A percentile compares a stretch with the other conserved stretches of the same genome.
Evolutionary conservation across 2,888 invertebrate species (phyloP).

Genomic region (Torymus tubicola): DNA sequence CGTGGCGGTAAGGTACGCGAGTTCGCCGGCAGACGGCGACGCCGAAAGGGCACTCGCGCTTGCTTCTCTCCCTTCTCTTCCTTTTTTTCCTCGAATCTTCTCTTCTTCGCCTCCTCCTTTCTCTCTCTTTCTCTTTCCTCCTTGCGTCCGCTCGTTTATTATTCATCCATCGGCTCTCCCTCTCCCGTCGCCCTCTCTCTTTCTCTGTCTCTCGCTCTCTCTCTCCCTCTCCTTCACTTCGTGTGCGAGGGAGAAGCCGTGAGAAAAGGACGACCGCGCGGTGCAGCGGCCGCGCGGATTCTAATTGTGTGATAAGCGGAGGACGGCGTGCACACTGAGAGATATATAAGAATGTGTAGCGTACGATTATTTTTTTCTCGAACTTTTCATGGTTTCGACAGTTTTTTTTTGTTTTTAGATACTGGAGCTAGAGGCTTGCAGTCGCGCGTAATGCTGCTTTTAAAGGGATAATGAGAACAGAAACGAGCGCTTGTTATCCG

Average conservation of each 20-base stretch:
- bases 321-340: slow-evolving; percentile 62
- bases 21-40: slow-evolving; percentile 50
- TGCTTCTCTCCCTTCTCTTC: slow-evolving; percentile 11
- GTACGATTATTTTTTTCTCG: background rate
- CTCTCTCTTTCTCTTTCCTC: slow-evolving; percentile 1
- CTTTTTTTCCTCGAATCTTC: background rate
- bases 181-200: slow-evolving; percentile 33
- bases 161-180: slow-evolving; percentile 48
- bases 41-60: slow-evolving; percentile 38
- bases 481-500: too few species aligned
- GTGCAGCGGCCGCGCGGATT: slow-evolving; percentile 61
- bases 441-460: too few species aligned
- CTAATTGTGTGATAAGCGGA: slow-evolving; percentile 73
- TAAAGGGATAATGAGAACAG: too few species aligned
- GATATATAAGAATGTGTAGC: background rate
- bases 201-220: slow-evolving; percentile 32
- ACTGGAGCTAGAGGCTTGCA: too few species aligned
- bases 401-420: slow-evolving; percentile 1
- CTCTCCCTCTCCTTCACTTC: slow-evolving; percentile 10
- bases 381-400: slow-evolving; percentile 16
- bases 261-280: slow-evolving; percentile 32
- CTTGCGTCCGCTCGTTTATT: slow-evolving; percentile 49
- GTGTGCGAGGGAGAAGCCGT: slow-evolving; percentile 19
- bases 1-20: slow-evolving; percentile 12
- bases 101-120: slow-evolving; percentile 8